Base-by-base conservation (phyloP, 1,140 invertebrate genomes). In the Orius insidiosus region DNA sequence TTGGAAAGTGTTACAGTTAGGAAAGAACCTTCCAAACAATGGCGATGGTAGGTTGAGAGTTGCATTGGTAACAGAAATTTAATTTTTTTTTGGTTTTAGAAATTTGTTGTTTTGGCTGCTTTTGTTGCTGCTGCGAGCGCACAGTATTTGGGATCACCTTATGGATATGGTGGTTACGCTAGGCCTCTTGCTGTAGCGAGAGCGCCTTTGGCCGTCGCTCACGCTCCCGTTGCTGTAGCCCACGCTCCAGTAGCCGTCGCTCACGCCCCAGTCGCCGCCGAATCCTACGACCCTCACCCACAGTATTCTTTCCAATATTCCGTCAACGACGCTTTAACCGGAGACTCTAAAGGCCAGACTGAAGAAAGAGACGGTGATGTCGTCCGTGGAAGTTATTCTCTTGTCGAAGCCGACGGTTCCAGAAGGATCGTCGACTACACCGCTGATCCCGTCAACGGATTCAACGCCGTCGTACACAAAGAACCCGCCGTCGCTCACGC, bases 401-500 rank as follows among this genome's bases (percentile, higher is more conserved):
- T 55, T 2, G 42, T 56, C 14, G 56, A 56, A 6, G 52, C 59
- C 4, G 57, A 59, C 38, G 58, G 59, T 32, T 52, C 52, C 8
- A 48, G 53, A 2, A 47, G 57, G 33, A 52, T 52, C 34, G 60
- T 60, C 1, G 54, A 54, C n/a, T 60, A 60, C 46, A 53, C 52
- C 5, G 59, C 59, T 11, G 59, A 60, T 36, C 51, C 63, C 14
- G 58, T 70, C 49, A 70, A 69, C 53, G 69, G 67, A 54, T 70
- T 72, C 61, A 71, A 72, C 55, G 69, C 69, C 18, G 63, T 71
- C 19, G 69, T 72, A 6, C 68, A 68, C 55, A 69, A 70, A 53
- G 67, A 69, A 55, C 61, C 68, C 19, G 64, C 66, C 4, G 38
- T 47, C 24, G 36, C 36, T 47, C 36, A 39, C 19, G 36, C 46